These are phyloP conservation scores for Lasiurus cinereus DNA, from an alignment of 2,113 vertebrate genomes.

Conservation along the genomic window DNA sequence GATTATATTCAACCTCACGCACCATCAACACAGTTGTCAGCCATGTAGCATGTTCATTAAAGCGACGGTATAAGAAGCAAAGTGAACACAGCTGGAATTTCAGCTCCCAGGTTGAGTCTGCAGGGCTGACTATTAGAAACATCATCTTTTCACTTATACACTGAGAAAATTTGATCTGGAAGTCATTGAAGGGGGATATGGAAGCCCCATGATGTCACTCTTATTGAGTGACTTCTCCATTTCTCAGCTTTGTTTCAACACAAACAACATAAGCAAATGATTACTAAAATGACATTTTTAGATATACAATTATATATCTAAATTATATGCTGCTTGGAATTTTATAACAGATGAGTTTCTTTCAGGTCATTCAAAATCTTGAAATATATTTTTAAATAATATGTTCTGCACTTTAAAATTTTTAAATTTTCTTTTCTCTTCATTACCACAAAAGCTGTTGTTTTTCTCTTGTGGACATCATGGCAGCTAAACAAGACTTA, in stretches of 20 bases:
- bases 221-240: constrained; percentile 67
- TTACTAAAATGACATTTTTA: constrained; percentile 54
- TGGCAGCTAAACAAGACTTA: constrained; percentile 81
- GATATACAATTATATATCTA: background rate
- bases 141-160: constrained; percentile 67
- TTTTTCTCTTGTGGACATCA: constrained; percentile 64
- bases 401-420: constrained; percentile 31
- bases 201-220: constrained; percentile 57
- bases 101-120: constrained; percentile 34
- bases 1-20: constrained; percentile 61
- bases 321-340: background rate
- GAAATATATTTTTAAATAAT: constrained; percentile 61
- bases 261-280: constrained; percentile 42
- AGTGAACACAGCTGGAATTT: constrained; percentile 71
- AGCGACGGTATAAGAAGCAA: background rate
- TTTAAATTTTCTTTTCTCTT: constrained; percentile 45
- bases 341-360: constrained; percentile 43
- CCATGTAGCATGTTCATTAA: constrained; percentile 51
- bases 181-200: constrained; percentile 35
- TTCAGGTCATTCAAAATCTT: constrained; percentile 6
- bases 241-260: constrained; percentile 45
- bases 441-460: background rate
- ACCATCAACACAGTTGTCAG: constrained; percentile 55
- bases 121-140: constrained; percentile 51
- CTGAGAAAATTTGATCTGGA: constrained; percentile 75